These are phyloP conservation scores for Agrypnia vestita DNA, from an alignment of 1,140 invertebrate genomes.

Conservation along the genomic window DNA sequence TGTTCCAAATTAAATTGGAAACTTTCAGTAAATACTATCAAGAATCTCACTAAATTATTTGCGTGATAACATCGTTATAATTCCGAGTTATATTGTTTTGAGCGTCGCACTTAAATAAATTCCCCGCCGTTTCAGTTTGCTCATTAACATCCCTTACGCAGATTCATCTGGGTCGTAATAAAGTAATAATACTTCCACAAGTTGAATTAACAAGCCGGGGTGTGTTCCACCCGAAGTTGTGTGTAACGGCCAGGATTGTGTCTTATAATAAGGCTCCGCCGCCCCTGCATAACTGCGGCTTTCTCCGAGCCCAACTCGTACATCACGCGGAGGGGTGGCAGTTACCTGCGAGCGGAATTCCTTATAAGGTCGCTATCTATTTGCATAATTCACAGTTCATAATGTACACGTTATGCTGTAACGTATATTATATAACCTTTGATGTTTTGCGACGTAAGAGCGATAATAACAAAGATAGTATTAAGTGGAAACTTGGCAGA, in stretches of 20 bases:
- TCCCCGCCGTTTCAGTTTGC: conserved; percentile 9
- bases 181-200: conserved; percentile 19
- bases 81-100: no score
- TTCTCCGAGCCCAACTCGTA: not conserved
- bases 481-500: not conserved
- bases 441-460: not conserved
- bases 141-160: conserved; percentile 5
- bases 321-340: not conserved
- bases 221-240: not conserved
- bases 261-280: not conserved
- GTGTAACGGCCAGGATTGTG: not conserved
- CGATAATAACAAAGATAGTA: not conserved
- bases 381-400: conserved; percentile 1
- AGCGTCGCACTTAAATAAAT: no score
- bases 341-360: conserved; percentile 4
- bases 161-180: conserved; percentile 6
- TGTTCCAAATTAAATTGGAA: no score
- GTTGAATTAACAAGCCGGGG: conserved; percentile 7
- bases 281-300: conserved; percentile 8
- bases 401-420: not conserved
- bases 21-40: no score
- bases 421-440: not conserved
- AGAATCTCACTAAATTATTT: no score
- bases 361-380: not conserved
- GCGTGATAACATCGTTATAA: no score